Percentiles rank a stretch among this genome's conserved stretches.
Evolutionary conservation across 2,113 vertebrate genomes (phyloP).

Genomic region (Mola mola): DNA sequence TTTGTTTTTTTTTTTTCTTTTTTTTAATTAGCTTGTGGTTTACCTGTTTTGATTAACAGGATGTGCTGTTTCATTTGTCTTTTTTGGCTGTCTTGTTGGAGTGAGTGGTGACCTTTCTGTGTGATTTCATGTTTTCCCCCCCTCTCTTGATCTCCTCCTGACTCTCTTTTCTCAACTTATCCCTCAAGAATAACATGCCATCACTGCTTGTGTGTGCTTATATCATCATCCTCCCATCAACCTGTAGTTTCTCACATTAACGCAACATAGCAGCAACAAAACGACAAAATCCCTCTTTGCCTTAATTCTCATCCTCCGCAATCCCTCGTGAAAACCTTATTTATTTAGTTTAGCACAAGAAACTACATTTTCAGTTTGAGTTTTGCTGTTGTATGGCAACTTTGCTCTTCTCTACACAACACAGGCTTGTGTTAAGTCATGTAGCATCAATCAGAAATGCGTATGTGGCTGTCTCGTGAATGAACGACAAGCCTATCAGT

Average conservation of each 20-base stretch:
- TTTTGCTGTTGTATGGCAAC: neutral
- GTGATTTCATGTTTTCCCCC: slow-evolving; percentile 75
- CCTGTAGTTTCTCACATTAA: slow-evolving; percentile 45
- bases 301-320: neutral
- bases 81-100: slow-evolving; percentile 81
- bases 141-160: neutral
- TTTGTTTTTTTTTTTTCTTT: slow-evolving; percentile 35
- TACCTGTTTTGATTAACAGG: slow-evolving; percentile 68
- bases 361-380: too few relatives aligned
- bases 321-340: neutral
- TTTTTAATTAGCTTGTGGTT: slow-evolving; percentile 83
- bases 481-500: slow-evolving; percentile 12
- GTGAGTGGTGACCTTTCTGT: slow-evolving; percentile 89
- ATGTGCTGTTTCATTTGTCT: slow-evolving; percentile 62
- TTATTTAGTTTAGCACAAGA: neutral
- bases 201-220: slow-evolving; percentile 86
- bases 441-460: slow-evolving; percentile 29
- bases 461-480: slow-evolving; percentile 13
- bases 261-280: slow-evolving; percentile 22
- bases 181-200: slow-evolving; percentile 66
- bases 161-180: slow-evolving; percentile 3
- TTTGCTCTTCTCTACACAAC: slow-evolving; percentile 10
- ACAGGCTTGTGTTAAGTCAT: neutral
- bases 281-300: slow-evolving; percentile 5
- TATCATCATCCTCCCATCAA: slow-evolving; percentile 76